Base-by-base conservation (phyloP, 2,797 vertebrate species). In the Sebastes iracundus region DNA sequence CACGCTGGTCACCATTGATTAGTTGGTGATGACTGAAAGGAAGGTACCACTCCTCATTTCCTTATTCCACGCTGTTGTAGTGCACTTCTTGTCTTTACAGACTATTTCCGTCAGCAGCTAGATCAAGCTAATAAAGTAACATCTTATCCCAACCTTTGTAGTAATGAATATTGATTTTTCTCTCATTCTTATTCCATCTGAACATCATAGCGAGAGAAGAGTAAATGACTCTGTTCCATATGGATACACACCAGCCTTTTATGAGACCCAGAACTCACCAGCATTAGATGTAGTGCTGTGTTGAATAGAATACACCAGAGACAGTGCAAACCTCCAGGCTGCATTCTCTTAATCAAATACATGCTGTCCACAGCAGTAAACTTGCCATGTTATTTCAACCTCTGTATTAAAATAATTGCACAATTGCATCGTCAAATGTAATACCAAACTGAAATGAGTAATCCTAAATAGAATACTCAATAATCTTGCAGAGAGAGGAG, bases 251-350 rank as follows among this genome's bases (percentile, higher is more conserved):
- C 14, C 12, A 5, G 58, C 38, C 5, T 73, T 88, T 84, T 59
- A 87, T 75, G 46, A 82, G 75, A 62, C 70, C 25, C 75, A 60
- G 38, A 83, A 23, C 53, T 71, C 72, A 87, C 55, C 76, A 75
- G 61, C 28, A 14, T 64, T 35, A 70, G n/a, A 83, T 81, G 78
- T 60, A 77, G 33, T 52, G 71, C 28, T 64, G 63, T 77, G 38
- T 68, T 58, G 12, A 49, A 66, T 22, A 49, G 33, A 77, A 79
- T 52, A 64, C 74, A 73, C 49, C 63, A 62, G 72, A 68, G 71
- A 86, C 2, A 1, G 27, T 53, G 13, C 12, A 33, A 75, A 52
- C 38, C 72, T 55, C 49, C 68, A 33, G 42, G 61, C 77, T 79
- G 69, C 13, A 2, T 59, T 63, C 58, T 42, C 27, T 52, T 72